A percentile compares a stretch with the other conserved stretches of the same genome.
These are phyloP conservation scores for Hybos culiciformis DNA, from an alignment of 2,888 invertebrate genomes.

Conservation along the genomic window DNA sequence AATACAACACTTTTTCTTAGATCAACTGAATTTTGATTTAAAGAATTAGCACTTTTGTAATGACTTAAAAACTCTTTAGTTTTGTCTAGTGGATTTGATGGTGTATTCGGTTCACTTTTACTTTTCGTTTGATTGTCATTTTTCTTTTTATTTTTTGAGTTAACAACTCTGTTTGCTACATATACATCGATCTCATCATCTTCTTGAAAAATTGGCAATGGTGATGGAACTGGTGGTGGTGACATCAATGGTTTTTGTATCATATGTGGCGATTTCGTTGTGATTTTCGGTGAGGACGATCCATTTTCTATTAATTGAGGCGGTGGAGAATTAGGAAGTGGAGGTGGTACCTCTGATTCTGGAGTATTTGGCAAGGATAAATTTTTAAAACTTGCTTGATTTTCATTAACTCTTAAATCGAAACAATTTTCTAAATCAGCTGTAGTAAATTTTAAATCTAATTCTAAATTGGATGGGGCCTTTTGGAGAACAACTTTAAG, in stretches of 20 bases:
- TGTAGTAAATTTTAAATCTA: conserved; percentile 21
- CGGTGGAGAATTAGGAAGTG: neutral
- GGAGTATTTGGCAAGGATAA: neutral
- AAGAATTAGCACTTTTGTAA: conserved; percentile 28
- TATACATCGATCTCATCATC: neutral
- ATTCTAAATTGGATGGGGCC: conserved; percentile 25
- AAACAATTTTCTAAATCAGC: conserved; percentile 19
- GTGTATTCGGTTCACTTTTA: conserved; percentile 24
- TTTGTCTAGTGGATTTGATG: conserved; percentile 19
- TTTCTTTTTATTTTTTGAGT: neutral
- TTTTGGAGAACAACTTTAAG: conserved; percentile 28
- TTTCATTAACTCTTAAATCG: conserved; percentile 11
- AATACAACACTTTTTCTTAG: conserved; percentile 15
- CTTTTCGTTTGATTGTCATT: conserved; percentile 10
- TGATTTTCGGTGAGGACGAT: neutral
- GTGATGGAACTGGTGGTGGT: neutral
- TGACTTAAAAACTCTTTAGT: conserved; percentile 18
- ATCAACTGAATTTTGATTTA: conserved; percentile 14
- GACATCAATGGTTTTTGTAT: neutral
- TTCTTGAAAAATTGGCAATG: neutral
- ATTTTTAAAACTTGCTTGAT: too few relatives aligned
- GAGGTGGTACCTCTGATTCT: neutral
- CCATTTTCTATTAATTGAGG: neutral
- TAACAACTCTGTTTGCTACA: neutral
- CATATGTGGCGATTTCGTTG: neutral